These are phyloP conservation scores for Taphrorychus bicolor DNA, from an alignment of 2,888 invertebrate genomes.

Conservation along the genomic window DNA sequence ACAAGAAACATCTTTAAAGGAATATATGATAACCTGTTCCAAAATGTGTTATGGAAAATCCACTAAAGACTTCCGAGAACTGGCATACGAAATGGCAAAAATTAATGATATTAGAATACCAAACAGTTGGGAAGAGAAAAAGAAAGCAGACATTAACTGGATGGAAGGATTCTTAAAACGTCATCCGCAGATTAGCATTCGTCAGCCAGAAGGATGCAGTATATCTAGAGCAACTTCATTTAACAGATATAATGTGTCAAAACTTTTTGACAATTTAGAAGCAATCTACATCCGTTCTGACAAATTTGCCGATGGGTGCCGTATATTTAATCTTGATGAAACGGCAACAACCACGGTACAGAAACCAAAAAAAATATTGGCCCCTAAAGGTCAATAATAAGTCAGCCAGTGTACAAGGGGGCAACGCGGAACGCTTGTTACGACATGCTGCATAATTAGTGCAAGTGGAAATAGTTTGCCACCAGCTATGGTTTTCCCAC, in stretches of 20 bases:
- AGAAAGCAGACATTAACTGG: too few relatives aligned
- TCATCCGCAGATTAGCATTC: background rate
- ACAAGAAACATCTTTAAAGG: too few relatives aligned
- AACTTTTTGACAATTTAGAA: conserved; percentile 46
- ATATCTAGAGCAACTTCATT: background rate
- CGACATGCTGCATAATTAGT: background rate
- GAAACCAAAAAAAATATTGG: too few relatives aligned
- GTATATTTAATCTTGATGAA: background rate
- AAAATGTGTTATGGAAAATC: too few relatives aligned
- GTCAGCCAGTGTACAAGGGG: background rate
- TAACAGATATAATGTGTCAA: background rate
- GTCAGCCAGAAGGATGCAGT: background rate
- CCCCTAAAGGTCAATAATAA: background rate
- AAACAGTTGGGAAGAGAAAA: too few relatives aligned
- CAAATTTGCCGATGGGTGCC: background rate
- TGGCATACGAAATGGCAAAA: too few relatives aligned
- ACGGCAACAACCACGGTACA: background rate
- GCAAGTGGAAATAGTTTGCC: background rate
- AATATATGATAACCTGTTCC: too few relatives aligned
- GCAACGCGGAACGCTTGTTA: background rate
- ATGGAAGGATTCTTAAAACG: background rate
- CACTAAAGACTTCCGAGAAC: too few relatives aligned
- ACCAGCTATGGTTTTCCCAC: background rate
- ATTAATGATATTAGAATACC: too few relatives aligned
- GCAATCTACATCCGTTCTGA: too few relatives aligned